A percentile compares a stretch with the other conserved stretches of the same genome.
Evolutionary conservation across 2,888 invertebrate species (phyloP).

Genomic region (Agrotis exclamationis): DNA sequence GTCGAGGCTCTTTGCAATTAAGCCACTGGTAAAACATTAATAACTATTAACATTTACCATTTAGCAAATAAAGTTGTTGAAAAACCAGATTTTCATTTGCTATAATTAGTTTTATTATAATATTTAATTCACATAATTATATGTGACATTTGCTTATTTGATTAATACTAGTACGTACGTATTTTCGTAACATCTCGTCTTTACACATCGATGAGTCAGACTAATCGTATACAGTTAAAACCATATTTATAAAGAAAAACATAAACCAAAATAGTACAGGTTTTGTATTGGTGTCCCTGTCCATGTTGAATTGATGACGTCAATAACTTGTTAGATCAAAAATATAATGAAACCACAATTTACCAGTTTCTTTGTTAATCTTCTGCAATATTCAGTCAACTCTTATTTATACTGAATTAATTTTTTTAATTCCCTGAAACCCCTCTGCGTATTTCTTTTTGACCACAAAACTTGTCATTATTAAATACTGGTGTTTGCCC

Average conservation of each 20-base stretch:
- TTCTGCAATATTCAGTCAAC: neutral
- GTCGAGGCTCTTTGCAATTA: no score
- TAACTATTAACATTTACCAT: neutral
- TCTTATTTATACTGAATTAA: neutral
- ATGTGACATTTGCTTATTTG: neutral
- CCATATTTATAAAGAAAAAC: neutral
- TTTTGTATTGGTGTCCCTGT: no score
- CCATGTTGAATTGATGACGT: neutral
- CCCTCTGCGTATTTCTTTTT: neutral
- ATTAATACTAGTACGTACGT: no score
- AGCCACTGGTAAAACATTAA: neutral
- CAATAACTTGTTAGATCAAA: neutral
- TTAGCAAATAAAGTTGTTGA: neutral
- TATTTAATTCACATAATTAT: slow-evolving; percentile 2
- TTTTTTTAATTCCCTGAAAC: no score
- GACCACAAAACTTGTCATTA: neutral
- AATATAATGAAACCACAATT: neutral
- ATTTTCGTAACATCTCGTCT: neutral
- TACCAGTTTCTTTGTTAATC: neutral
- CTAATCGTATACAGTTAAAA: slow-evolving; percentile 1
- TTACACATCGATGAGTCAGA: neutral
- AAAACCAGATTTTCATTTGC: neutral
- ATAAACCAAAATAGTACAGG: neutral
- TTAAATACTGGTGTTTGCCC: no score
- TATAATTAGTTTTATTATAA: neutral